These are phyloP conservation scores for Drosophila dunni DNA, from an alignment of 1,140 invertebrate species.

Conservation along the genomic window DNA sequence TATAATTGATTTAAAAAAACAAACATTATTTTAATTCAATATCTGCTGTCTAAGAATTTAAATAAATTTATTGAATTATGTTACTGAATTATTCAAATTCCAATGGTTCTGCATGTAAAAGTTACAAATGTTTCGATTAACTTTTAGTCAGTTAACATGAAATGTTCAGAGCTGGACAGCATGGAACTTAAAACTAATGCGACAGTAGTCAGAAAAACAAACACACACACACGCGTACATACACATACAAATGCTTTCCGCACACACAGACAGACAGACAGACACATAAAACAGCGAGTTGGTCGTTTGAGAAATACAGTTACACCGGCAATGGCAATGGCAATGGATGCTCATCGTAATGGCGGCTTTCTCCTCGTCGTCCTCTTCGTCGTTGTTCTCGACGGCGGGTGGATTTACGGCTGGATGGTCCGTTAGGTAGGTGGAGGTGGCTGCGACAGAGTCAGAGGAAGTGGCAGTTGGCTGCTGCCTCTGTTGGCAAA, in stretches of 20 bases:
- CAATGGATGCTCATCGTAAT: slow-evolving; percentile 58
- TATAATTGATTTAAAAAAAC: too few relatives aligned
- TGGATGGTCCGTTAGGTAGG: slow-evolving; percentile 50
- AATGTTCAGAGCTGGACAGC: slow-evolving; percentile 30
- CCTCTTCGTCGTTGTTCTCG: neutral
- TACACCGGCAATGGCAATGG: slow-evolving; percentile 39
- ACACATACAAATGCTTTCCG: slow-evolving; percentile 4
- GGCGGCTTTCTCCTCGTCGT: slow-evolving; percentile 44
- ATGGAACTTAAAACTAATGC: slow-evolving; percentile 19
- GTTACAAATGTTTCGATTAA: neutral
- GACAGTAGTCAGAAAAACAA: slow-evolving; percentile 22
- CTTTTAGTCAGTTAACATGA: slow-evolving; percentile 13
- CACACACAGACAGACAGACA: slow-evolving; percentile 15
- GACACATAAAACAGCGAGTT: slow-evolving; percentile 17
- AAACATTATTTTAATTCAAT: too few relatives aligned
- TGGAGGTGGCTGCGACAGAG: neutral
- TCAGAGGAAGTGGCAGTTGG: slow-evolving; percentile 9
- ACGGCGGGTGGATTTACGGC: slow-evolving; percentile 71
- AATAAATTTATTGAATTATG: too few relatives aligned
- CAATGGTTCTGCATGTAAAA: slow-evolving; percentile 5
- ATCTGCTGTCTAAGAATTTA: too few relatives aligned
- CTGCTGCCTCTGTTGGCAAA: slow-evolving; percentile 3
- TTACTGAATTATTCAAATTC: neutral
- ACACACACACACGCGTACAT: neutral
- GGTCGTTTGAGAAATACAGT: slow-evolving; percentile 37